phyloP scores from a whole-genome alignment of 2,113 vertebrate species.

The Scortum barcoo region DNA sequence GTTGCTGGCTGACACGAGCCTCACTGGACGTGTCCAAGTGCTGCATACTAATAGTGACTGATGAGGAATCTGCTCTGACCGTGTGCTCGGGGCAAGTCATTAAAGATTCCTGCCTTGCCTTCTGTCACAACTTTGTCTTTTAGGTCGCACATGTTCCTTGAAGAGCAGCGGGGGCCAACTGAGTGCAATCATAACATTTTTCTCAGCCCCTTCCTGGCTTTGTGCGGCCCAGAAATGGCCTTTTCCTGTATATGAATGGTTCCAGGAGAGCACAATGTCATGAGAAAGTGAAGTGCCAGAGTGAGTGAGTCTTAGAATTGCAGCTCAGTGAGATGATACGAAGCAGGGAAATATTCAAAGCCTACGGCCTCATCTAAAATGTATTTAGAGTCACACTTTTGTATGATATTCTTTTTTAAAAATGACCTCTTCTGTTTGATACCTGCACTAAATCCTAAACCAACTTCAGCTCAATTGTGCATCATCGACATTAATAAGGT shows the following conservation, averaged over 20 bases:
- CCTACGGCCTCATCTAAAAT: neutral
- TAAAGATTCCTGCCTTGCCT: constrained; percentile 79
- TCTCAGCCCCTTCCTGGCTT: constrained; percentile 81
- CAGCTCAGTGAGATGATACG: constrained; percentile 24
- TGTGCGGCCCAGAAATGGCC: constrained; percentile 71
- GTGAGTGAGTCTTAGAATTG: constrained; percentile 32
- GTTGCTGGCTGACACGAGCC: constrained; percentile 10
- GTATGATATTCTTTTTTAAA: neutral
- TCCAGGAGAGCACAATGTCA: constrained; percentile 64
- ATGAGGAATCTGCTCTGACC: constrained; percentile 44
- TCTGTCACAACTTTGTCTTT: constrained; percentile 75
- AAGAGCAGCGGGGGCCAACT: constrained; percentile 66
- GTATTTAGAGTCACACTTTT: neutral
- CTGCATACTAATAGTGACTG: neutral
- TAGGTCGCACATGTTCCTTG: constrained; percentile 71
- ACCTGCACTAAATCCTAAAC: neutral
- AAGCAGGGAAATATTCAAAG: constrained; percentile 4
- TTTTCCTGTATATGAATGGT: constrained; percentile 78
- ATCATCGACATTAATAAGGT: neutral
- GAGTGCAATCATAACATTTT: constrained; percentile 72
- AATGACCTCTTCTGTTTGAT: neutral
- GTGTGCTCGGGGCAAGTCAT: constrained; percentile 69
- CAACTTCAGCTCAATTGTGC: neutral
- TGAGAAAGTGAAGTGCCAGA: constrained; percentile 66
- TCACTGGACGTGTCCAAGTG: constrained; percentile 4